Percentiles rank a stretch among this genome's conserved stretches.
These are phyloP conservation scores for Oligia fasciuncula DNA, from an alignment of 2,888 invertebrate genomes.

Conservation along the genomic window DNA sequence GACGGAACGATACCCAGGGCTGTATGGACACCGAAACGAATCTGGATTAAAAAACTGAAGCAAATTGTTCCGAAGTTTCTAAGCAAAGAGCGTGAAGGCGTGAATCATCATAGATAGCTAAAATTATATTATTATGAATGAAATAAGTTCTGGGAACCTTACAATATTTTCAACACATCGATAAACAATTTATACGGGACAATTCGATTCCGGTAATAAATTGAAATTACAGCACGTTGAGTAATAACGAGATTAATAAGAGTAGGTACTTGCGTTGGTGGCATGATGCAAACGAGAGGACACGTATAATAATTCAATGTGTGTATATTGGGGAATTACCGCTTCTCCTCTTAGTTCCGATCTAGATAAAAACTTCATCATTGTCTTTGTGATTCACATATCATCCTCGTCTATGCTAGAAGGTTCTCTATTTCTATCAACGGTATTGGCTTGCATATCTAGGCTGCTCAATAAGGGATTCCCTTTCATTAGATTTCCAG, in stretches of 20 bases:
- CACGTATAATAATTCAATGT: not conserved
- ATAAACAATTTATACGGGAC: constrained; percentile 7
- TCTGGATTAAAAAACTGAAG: constrained; percentile 37
- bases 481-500: not conserved
- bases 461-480: not conserved
- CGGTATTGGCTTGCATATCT: not conserved
- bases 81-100: constrained; percentile 32
- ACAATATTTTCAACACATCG: constrained; percentile 9
- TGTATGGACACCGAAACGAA: constrained; percentile 57
- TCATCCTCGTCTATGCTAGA: not conserved
- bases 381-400: constrained; percentile 8
- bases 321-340: constrained; percentile 13
- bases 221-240: constrained; percentile 28
- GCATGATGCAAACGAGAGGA: constrained; percentile 17
- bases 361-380: constrained; percentile 1
- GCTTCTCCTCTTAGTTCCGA: not conserved
- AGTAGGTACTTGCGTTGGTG: constrained; percentile 12
- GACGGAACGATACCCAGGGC: constrained; percentile 66
- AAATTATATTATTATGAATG: constrained; percentile 4
- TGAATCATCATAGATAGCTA: constrained; percentile 31
- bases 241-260: constrained; percentile 34
- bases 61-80: constrained; percentile 31
- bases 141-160: not conserved
- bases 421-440: not conserved
- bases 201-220: constrained; percentile 32